Evolutionary conservation across 2,888 invertebrate genomes (phyloP), one percentile per base, ranked within the genome.

Genomic region (Andricus curvator): DNA sequence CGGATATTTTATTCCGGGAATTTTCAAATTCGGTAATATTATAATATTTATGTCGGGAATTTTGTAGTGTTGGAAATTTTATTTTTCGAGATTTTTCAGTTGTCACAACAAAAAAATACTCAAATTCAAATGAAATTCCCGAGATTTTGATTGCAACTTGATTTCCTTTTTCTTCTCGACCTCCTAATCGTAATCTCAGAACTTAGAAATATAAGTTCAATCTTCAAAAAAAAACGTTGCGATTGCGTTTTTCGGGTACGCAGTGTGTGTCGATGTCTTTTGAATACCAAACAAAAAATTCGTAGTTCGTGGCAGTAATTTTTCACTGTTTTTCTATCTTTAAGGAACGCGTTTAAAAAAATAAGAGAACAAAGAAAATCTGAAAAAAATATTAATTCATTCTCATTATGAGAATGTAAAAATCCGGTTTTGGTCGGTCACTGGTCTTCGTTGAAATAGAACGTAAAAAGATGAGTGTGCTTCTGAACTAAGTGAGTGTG

Each of bases 301-400:
- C 25, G 56, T 74, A 74, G 74, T 74, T 74, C 33, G 74, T 56
- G 37, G 8, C 74, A 74, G 74, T 74, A 74, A 74, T 56, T 74
- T 74, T 74, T 74, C 74, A 74, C 74, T 74, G 56, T 74, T 56
- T 74, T 56, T 74, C 74, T 74, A 74, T 44, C 29, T 74, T 33
- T 74, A 74, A 74, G 74, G 33, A 22, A 74, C 37, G 74, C 56
- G 74, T 74, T 56, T 74, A 37, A 56, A 56, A 37, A 64, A 9
- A 60, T 51, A 67, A 41, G 41, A 41, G 41, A 37, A 67, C 41
- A 67, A 67, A n/a, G 22, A 44, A 44, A 68, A 4, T 37, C 6
- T 17, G 17, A 29, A 44, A 44, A 48, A 68, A 37, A 33, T 37
- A 37, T 37, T 37, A 37, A 37, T 37, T 0, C 37, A 6, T 37